These are phyloP conservation scores for Eolophus roseicapilla DNA, from an alignment of 2,113 vertebrate species.

Conservation along the genomic window DNA sequence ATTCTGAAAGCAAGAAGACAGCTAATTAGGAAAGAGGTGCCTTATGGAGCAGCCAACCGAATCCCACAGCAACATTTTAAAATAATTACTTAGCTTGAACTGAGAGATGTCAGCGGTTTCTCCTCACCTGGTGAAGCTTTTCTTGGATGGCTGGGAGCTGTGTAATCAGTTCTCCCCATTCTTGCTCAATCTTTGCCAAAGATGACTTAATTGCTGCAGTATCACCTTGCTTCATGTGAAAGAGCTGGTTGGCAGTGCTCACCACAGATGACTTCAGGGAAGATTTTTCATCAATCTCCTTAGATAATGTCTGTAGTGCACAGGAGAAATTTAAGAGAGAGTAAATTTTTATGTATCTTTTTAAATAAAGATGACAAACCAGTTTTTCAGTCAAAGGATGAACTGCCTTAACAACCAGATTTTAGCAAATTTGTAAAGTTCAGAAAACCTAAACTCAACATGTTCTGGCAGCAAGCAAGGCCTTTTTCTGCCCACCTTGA, in stretches of 20 bases:
- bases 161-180: slow-evolving; percentile 80
- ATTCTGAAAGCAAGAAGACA: slow-evolving; percentile 21
- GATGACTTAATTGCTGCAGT: slow-evolving; percentile 69
- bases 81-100: neutral
- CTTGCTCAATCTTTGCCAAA: slow-evolving; percentile 79
- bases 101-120: neutral
- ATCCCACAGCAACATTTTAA: slow-evolving; percentile 21
- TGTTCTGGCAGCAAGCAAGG: neutral
- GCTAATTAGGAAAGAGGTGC: slow-evolving; percentile 16
- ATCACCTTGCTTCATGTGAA: slow-evolving; percentile 77
- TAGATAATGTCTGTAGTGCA: slow-evolving; percentile 78
- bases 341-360: neutral
- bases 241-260: slow-evolving; percentile 80
- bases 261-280: slow-evolving; percentile 80
- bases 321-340: neutral
- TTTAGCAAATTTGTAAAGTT: neutral
- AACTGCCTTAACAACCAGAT: neutral
- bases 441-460: neutral
- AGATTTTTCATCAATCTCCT: slow-evolving; percentile 80
- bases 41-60: neutral
- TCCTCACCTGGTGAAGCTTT: slow-evolving; percentile 83
- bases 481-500: neutral
- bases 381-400: neutral
- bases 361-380: neutral
- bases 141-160: slow-evolving; percentile 79